phyloP scores from a whole-genome alignment of 2,797 vertebrate genomes.

The Loriculus beryllinus region DNA sequence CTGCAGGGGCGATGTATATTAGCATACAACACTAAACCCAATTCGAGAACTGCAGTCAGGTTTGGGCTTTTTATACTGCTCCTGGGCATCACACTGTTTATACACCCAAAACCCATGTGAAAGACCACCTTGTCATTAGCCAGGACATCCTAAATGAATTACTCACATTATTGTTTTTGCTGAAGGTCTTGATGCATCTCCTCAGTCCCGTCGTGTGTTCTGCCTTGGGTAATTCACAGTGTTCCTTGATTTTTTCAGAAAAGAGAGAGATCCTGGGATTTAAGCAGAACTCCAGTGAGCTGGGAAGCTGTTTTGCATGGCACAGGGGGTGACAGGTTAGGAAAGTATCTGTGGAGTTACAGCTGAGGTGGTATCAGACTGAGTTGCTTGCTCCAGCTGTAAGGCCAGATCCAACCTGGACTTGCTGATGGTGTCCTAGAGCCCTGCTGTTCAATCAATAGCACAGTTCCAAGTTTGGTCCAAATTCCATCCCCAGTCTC shows the following conservation, averaged over 20 bases:
- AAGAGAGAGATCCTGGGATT: not conserved
- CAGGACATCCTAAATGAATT: not conserved
- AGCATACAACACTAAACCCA: not conserved
- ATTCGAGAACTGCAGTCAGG: not conserved
- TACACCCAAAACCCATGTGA: not conserved
- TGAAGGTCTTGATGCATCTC: constrained; percentile 28
- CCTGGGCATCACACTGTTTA: not conserved
- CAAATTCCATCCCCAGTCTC: not conserved
- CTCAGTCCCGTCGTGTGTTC: constrained; percentile 10
- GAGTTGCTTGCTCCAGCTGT: not conserved
- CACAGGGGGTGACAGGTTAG: not conserved
- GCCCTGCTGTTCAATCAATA: not conserved
- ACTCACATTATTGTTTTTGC: constrained; percentile 38
- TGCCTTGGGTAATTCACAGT: constrained; percentile 2
- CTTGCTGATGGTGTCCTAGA: not conserved
- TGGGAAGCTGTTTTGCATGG: not conserved
- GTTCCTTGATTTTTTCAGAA: not conserved
- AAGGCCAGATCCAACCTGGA: not conserved
- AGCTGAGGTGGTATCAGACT: not conserved
- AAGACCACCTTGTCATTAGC: not conserved
- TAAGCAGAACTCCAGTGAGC: not conserved
- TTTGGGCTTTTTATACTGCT: not conserved
- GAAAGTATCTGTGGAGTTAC: not conserved
- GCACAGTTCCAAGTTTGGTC: not conserved
- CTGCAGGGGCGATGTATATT: accelerated